Conservation (phyloP, 2,113 vertebrate species). For the Pterocles orientalis region DNA sequence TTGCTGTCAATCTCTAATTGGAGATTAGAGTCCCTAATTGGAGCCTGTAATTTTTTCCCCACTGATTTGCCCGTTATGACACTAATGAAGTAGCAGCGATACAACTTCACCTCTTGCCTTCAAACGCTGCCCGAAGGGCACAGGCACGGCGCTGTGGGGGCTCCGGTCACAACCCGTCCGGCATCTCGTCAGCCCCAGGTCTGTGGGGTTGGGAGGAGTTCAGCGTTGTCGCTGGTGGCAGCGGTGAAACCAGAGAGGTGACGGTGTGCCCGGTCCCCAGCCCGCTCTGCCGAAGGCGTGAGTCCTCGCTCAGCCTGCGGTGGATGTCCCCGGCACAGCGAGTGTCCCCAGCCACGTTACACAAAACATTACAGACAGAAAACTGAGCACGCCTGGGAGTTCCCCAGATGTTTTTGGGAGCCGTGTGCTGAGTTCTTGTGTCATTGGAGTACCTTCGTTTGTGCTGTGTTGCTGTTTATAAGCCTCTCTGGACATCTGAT, state of each 20-base stretch:
- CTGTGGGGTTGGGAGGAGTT: neutral
- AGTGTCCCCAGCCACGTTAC: fast-evolving
- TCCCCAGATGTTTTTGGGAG: neutral
- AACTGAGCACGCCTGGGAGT: neutral
- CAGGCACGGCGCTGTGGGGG: fast-evolving
- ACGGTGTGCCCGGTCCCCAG: fast-evolving
- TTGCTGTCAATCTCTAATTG: neutral
- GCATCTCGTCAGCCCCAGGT: neutral
- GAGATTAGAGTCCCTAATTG: neutral
- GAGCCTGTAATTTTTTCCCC: neutral
- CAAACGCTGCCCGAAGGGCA: neutral
- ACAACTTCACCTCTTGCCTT: neutral
- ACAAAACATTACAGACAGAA: neutral
- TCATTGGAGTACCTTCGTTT: neutral
- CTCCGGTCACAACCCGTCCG: neutral
- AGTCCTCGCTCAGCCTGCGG: fast-evolving
- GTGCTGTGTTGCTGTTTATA: neutral
- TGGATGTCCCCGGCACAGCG: neutral
- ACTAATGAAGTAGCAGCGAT: neutral
- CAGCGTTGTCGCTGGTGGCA: fast-evolving
- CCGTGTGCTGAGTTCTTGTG: fast-evolving
- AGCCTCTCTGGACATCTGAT: neutral
- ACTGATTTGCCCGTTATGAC: neutral
- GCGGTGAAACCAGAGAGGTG: neutral
- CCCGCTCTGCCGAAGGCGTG: fast-evolving